Evolutionary conservation across 2,888 invertebrate genomes (phyloP), one percentile per base, ranked within the genome.

Genomic region (Girardia tigrina): DNA sequence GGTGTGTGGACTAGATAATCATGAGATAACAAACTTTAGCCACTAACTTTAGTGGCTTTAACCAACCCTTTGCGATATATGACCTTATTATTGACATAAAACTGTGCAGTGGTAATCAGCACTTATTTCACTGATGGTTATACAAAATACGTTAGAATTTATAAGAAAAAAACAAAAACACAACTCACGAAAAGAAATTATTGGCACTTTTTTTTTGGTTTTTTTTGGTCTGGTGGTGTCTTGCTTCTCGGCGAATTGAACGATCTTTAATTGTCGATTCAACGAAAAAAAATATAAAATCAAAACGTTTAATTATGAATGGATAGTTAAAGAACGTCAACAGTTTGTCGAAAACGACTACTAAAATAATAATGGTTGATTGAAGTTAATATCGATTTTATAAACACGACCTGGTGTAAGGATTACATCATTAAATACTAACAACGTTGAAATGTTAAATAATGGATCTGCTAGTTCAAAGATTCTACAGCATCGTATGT

Each of bases 81-180:
- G 56, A 56, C 56, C 56, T 56, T 56, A 56, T 56, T 56, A 56
- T 56, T 56, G 56, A 56, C 56, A 56, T 56, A 12, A n/a, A n/a
- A 56, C 56, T 56, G 56, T 56, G 56, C 56, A 56, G 56, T 56
- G 56, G 56, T 56, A 56, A 56, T 56, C 56, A 56, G 56, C 56
- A 56, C n/a, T 8, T 56, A 56, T 56, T 36, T 36, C 36, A 36
- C 8, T 36, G 12, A 36, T 36, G 36, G 8, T 36, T 12, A 36
- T 12, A 36, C 8, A 36, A 36, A 36, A 36, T 16, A 12, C 36
- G 36, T 36, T 36, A 8, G 16, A 12, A 36, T 36, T n/a, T n/a
- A 12, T 36, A 36, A 12, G 12, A 36, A 36, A 36, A 36, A 36
- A 36, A 36, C n/a, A n/a, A n/a, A n/a, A n/a, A n/a, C n/a, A n/a